A percentile compares a stretch with the other conserved stretches of the same genome.
Conservation (phyloP, 2,113 vertebrate species). For the Chaenogobius annularis region DNA sequence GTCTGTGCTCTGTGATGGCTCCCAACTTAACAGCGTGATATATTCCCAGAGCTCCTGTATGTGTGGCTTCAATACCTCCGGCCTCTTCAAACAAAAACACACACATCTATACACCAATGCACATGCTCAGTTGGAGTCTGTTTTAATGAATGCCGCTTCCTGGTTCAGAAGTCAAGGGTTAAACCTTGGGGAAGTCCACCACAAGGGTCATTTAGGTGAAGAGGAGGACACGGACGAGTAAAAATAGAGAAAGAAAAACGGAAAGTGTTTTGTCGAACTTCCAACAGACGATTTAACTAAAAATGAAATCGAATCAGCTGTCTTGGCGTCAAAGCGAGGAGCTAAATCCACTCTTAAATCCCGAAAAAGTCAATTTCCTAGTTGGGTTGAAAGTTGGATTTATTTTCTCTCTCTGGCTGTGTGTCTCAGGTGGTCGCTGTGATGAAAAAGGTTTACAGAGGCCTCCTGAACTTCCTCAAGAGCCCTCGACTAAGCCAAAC, state of each 20-base stretch:
- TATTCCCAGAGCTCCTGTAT: constrained; percentile 44
- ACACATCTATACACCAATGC: constrained; percentile 23
- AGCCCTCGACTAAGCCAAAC: constrained; percentile 35
- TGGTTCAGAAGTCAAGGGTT: constrained; percentile 68
- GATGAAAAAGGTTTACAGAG: constrained; percentile 62
- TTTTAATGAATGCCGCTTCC: constrained; percentile 74
- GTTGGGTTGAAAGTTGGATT: constrained; percentile 34
- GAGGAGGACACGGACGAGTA: constrained; percentile 33
- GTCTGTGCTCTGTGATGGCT: constrained; percentile 34
- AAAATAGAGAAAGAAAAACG: constrained; percentile 26
- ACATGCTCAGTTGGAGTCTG: constrained; percentile 67
- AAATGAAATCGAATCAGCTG: constrained; percentile 62
- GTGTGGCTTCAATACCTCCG: constrained; percentile 9
- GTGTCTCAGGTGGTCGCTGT: constrained; percentile 63
- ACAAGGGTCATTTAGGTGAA: constrained; percentile 51
- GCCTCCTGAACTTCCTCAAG: constrained; percentile 55
- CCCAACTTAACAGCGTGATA: constrained; percentile 35
- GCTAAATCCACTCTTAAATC: constrained; percentile 61
- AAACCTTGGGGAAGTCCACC: constrained; percentile 66
- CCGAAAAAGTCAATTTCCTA: constrained; percentile 56
- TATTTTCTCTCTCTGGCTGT: constrained; percentile 14
- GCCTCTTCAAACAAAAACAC: constrained; percentile 25
- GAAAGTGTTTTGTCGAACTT: constrained; percentile 25
- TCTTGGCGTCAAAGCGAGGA: constrained; percentile 32
- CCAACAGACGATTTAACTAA: constrained; percentile 39